Evolutionary conservation across 2,888 invertebrate genomes (phyloP).

Genomic region (Drosophila tanythrix): DNA sequence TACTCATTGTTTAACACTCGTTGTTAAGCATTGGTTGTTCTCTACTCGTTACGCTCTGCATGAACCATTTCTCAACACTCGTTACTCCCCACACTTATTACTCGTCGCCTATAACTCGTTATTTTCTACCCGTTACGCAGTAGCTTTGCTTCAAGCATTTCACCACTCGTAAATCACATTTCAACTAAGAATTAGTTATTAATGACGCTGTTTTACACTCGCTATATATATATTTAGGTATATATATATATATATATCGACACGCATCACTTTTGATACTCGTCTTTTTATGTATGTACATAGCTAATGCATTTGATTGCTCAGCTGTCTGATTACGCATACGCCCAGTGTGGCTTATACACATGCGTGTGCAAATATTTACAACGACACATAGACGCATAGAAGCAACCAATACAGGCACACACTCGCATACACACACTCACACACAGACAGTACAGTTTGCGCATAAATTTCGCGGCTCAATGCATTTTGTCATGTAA

Average conservation of each 20-base stretch:
- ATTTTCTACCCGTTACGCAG: not conserved
- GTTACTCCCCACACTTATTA: too few species aligned
- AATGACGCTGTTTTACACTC: not conserved
- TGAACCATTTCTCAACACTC: too few species aligned
- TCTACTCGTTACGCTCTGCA: not conserved
- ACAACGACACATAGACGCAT: slow-evolving; percentile 21
- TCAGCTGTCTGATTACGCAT: slow-evolving; percentile 47
- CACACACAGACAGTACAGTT: slow-evolving; percentile 21
- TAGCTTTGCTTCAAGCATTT: not conserved
- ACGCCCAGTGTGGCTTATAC: slow-evolving; percentile 27
- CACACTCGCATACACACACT: not conserved
- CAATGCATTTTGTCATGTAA: slow-evolving; percentile 52
- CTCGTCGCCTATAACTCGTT: not conserved
- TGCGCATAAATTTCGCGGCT: slow-evolving; percentile 56
- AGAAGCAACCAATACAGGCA: not conserved
- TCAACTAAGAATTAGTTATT: not conserved
- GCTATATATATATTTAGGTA: not conserved
- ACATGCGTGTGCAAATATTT: slow-evolving; percentile 38
- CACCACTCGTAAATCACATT: too few species aligned
- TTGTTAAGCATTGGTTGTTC: not conserved
- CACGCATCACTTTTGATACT: not conserved
- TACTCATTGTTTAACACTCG: not conserved
- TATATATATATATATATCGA: not conserved
- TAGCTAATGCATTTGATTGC: slow-evolving; percentile 26
- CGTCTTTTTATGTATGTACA: not conserved